These are phyloP conservation scores for Zygothrica quintamaculata DNA, from an alignment of 2,888 invertebrate genomes.

Conservation along the genomic window DNA sequence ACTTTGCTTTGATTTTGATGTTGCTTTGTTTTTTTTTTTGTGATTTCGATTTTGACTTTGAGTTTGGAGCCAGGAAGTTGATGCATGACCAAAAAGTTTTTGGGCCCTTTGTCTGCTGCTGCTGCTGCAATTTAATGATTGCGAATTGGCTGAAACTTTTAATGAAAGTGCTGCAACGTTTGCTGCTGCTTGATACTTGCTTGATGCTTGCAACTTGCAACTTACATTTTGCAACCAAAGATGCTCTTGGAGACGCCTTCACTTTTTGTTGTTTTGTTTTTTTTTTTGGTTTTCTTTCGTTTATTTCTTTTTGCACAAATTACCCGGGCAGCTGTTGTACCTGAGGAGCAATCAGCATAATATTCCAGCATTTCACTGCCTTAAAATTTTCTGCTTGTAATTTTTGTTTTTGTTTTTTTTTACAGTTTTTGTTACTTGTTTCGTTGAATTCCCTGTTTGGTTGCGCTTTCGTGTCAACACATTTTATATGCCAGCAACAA, in stretches of 20 bases:
- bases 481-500: slow-evolving; percentile 59
- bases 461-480: slow-evolving; percentile 70
- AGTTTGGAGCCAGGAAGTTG: slow-evolving; percentile 45
- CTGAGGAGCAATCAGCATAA: slow-evolving; percentile 62
- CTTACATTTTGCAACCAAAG: slow-evolving; percentile 9
- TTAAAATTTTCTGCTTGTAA: not conserved
- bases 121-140: slow-evolving; percentile 51
- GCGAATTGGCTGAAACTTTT: slow-evolving; percentile 45
- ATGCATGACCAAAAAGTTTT: slow-evolving; percentile 45
- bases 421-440: slow-evolving; percentile 18
- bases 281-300: too few species aligned
- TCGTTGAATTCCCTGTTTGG: slow-evolving; percentile 45
- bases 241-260: slow-evolving; percentile 71
- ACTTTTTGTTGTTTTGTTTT: too few species aligned
- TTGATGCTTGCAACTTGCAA: slow-evolving; percentile 1
- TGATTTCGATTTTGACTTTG: slow-evolving; percentile 3
- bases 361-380: slow-evolving; percentile 58
- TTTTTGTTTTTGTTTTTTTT: slow-evolving; percentile 9
- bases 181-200: too few species aligned
- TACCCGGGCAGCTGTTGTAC: slow-evolving; percentile 66
- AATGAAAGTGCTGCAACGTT: slow-evolving; percentile 54
- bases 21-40: not conserved
- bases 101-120: slow-evolving; percentile 45
- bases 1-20: slow-evolving; percentile 28
- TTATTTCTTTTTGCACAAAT: slow-evolving; percentile 49